Evolutionary conservation across 2,888 invertebrate species (phyloP).

Genomic region (Sycophila texana): DNA sequence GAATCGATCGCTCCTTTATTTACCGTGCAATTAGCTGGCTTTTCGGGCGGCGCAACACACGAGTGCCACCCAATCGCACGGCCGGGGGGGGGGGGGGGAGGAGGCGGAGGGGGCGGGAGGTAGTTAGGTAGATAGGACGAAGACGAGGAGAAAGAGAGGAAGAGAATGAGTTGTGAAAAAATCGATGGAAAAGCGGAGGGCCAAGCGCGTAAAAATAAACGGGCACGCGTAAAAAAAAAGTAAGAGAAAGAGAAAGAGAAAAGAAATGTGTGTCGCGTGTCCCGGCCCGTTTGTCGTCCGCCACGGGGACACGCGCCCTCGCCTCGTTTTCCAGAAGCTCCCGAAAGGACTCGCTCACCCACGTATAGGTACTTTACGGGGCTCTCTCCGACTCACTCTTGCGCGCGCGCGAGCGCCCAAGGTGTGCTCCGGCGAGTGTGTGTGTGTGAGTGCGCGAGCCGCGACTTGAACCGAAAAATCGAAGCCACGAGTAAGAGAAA

Average conservation of each 20-base stretch:
- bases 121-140: slow-evolving; percentile 38
- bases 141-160: slow-evolving; percentile 8
- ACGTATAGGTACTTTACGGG: background rate
- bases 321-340: slow-evolving; percentile 12
- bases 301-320: no score
- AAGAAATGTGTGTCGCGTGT: no score
- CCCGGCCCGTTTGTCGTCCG: no score
- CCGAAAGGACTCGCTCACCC: background rate
- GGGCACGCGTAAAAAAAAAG: no score
- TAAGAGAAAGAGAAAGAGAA: no score
- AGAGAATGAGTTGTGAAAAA: background rate
- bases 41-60: slow-evolving; percentile 4
- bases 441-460: no score
- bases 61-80: background rate
- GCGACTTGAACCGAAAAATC: background rate
- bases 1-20: slow-evolving; percentile 54
- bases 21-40: slow-evolving; percentile 44
- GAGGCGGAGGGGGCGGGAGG: background rate
- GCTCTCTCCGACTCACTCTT: no score
- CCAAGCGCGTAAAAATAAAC: background rate
- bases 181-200: no score
- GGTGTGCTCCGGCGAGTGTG: background rate
- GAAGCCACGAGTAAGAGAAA: background rate
- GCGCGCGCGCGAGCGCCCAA: background rate
- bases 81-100: background rate